Base-by-base conservation (phyloP, 2,797 vertebrate genomes). In the Orestias chungarensis region DNA sequence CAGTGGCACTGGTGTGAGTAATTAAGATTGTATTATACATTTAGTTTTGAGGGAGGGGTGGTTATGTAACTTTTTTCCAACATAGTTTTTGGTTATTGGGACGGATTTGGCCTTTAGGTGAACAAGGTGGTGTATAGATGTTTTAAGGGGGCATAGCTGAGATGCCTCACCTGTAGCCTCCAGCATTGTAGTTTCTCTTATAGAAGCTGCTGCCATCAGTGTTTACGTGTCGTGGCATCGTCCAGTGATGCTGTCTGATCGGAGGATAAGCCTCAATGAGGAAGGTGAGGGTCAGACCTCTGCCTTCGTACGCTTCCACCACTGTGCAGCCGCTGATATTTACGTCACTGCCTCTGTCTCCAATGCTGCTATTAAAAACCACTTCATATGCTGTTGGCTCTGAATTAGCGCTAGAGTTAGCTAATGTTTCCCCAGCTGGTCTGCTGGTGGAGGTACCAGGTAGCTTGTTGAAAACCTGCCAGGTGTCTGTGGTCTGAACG, bases 201-300 rank as follows among this genome's bases (percentile, higher is more conserved):
- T 64, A 67, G 17, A 59, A 54, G 0, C 42, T 79, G 38, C 40
- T 50, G 62, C 84, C 86, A 40, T 62, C 29, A 33, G 65, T 77
- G 29, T 68, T 90, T 61, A 66, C 23, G 0, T 74, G 42, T 18
- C 29, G 17, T 0, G 92, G 89, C n/a, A 73, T 87, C 0, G 25
- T 85, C 94, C 94, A 95, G 33, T 0, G 8, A 1, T 70, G 78
- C 5, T 23, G 18, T 5, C 83, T 77, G 72, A 96, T 85, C 54
- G 83, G 73, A 42, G 97, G 97, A 83, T 98, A 97, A 3, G 96
- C 94, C 12, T 96, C 92, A 1, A 95, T 86, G n/a, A 82, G 55
- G 50, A 96, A 93, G 0, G 76, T 91, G 61, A 99, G 83, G 3
- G 59, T 49, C 67, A 97, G 75, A 33, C 83, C 93, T 14, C 72